These are phyloP conservation scores for Saxidomus purpurata DNA, from an alignment of 1,140 invertebrate genomes.

Conservation along the genomic window DNA sequence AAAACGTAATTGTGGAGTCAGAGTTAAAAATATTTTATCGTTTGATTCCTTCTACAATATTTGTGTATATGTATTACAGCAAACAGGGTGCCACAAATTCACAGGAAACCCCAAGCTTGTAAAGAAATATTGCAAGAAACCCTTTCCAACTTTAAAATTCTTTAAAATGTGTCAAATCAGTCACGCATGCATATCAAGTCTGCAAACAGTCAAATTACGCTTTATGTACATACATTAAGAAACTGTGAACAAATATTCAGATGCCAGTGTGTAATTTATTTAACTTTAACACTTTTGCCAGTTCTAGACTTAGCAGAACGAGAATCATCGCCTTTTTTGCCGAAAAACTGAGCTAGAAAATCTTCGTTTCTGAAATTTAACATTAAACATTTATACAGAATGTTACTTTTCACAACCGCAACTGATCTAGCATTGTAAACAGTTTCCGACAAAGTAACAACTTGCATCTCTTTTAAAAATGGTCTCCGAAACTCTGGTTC, in stretches of 20 bases:
- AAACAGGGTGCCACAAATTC: no score
- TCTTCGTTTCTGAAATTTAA: slow-evolving; percentile 56
- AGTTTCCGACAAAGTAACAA: slow-evolving; percentile 57
- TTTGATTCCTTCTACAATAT: no score
- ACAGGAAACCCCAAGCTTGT: no score
- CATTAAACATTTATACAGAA: neutral
- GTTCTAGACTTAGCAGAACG: slow-evolving; percentile 17
- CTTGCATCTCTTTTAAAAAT: neutral
- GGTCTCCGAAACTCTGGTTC: no score
- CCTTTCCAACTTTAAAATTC: neutral
- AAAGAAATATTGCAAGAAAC: neutral
- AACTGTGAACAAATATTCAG: neutral
- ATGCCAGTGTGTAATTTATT: slow-evolving; percentile 4
- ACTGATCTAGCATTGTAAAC: slow-evolving; percentile 36
- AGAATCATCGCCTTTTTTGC: slow-evolving; percentile 28
- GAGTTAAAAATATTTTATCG: no score
- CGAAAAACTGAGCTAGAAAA: slow-evolving; percentile 56
- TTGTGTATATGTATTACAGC: no score
- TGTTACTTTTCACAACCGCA: neutral
- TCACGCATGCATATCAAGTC: neutral
- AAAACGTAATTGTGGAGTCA: no score
- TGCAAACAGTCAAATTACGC: slow-evolving; percentile 55
- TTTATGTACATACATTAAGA: slow-evolving; percentile 13
- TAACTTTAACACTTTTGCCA: neutral
- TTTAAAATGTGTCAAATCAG: neutral